Evolutionary conservation across 2,113 vertebrate genomes (phyloP).

Genomic region (Helogale parvula): DNA sequence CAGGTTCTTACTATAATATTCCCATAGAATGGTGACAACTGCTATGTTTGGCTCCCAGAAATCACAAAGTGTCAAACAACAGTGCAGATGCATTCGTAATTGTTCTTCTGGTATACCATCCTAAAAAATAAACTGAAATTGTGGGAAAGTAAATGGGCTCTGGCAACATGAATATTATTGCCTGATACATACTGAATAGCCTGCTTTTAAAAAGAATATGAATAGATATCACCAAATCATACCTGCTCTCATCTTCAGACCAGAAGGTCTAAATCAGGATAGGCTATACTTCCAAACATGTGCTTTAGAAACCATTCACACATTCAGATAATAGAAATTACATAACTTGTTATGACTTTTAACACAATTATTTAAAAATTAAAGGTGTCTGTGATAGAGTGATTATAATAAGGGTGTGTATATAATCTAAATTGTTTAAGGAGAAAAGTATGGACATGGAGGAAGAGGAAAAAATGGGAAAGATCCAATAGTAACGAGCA

Average conservation of each 20-base stretch:
- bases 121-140: constrained; percentile 78
- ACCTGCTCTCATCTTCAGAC: constrained; percentile 1
- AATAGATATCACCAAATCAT: background rate
- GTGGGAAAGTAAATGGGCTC: background rate
- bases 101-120: constrained; percentile 90
- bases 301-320: background rate
- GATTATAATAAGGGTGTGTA: background rate
- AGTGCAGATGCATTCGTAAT: constrained; percentile 94
- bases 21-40: constrained; percentile 92
- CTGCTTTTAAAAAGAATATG: constrained; percentile 13
- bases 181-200: background rate
- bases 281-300: background rate
- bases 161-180: background rate
- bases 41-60: constrained; percentile 92
- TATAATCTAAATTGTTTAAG: background rate
- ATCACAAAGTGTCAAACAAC: constrained; percentile 92
- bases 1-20: constrained; percentile 96
- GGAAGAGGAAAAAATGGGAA: background rate
- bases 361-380: constrained; percentile 41
- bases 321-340: constrained; percentile 25
- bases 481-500: background rate
- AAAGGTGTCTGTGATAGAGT: background rate
- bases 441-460: background rate
- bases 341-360: background rate
- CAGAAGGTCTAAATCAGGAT: background rate